Conservation (phyloP, 2,113 vertebrate species). For the Actenoides hombroni region DNA sequence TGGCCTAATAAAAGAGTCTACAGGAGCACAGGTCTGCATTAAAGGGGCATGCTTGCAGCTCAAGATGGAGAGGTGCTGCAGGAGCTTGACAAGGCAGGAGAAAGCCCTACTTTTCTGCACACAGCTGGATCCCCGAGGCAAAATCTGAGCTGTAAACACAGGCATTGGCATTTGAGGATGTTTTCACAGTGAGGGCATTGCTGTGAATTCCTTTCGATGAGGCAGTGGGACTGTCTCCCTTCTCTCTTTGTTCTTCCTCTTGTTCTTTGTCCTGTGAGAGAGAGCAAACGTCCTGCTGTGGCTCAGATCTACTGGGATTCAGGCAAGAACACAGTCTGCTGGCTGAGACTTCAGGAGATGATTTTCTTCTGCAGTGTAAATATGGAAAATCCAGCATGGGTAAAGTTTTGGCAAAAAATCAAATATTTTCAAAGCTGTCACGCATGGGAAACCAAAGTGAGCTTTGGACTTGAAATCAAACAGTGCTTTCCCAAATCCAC, state of each 20-base stretch:
- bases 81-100: not conserved
- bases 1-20: not conserved
- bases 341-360: not conserved
- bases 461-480: not conserved
- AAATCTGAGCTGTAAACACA: not conserved
- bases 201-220: not conserved
- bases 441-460: not conserved
- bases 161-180: not conserved
- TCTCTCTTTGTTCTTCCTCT: not conserved
- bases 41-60: not conserved
- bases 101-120: not conserved
- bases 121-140: not conserved
- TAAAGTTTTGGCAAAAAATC: not conserved
- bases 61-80: not conserved
- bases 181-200: not conserved
- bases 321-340: not conserved
- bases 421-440: not conserved
- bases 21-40: not conserved
- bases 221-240: not conserved
- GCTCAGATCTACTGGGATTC: not conserved
- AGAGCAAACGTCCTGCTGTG: not conserved
- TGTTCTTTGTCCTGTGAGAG: not conserved
- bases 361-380: not conserved
- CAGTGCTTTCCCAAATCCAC: not conserved
- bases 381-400: not conserved